These are phyloP conservation scores for Bradypodion ventrale DNA, from an alignment of 2,797 vertebrate species.

Conservation along the genomic window DNA sequence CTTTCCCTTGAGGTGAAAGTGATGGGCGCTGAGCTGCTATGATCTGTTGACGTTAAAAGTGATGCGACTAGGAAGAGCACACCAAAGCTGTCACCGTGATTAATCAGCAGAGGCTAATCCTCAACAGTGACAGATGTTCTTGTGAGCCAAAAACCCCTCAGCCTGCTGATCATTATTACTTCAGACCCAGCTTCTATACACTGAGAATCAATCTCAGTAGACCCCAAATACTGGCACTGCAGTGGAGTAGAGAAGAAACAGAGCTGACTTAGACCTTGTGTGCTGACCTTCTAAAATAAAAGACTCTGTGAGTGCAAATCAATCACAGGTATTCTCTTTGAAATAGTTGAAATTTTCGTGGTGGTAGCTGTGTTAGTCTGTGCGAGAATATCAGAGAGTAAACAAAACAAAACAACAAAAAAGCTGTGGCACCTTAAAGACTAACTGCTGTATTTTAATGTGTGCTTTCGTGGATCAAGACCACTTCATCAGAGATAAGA, in stretches of 20 bases:
- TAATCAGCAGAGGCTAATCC: background rate
- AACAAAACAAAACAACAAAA: too few species aligned
- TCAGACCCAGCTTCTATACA: background rate
- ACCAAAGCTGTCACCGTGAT: background rate
- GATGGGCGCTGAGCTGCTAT: background rate
- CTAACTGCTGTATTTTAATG: too few species aligned
- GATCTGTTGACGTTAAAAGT: background rate
- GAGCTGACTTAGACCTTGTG: background rate
- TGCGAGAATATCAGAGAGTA: too few species aligned
- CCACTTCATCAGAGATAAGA: too few species aligned
- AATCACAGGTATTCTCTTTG: background rate
- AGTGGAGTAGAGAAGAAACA: background rate
- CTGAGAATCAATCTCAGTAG: background rate
- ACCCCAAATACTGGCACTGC: background rate
- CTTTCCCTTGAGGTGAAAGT: slow-evolving; percentile 9
- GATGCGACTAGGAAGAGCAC: background rate
- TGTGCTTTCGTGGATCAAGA: too few species aligned
- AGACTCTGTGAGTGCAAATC: background rate
- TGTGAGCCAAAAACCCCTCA: background rate
- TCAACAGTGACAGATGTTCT: background rate
- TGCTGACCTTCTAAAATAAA: background rate
- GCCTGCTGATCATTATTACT: background rate
- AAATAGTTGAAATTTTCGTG: too few species aligned
- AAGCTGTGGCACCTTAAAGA: too few species aligned
- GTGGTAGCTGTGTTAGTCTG: too few species aligned